Conservation (phyloP, 2,113 vertebrate genomes). For the Seriola rivoliana region DNA sequence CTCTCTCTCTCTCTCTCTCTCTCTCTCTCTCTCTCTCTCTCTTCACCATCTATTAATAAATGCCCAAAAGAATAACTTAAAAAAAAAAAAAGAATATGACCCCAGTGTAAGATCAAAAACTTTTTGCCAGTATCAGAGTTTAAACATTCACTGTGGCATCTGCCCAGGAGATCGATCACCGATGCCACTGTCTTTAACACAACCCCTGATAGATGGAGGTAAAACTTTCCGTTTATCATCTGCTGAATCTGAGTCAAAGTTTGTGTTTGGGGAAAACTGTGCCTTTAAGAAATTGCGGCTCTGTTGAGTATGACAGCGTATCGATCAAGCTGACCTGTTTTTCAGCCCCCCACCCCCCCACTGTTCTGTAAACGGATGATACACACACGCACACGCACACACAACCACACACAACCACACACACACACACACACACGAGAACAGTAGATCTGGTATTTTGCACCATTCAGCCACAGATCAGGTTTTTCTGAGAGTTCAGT, state of each 20-base stretch:
- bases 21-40: too few species aligned
- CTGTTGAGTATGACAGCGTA: slow-evolving; percentile 17
- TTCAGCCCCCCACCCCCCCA: not conserved
- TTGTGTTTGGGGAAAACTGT: slow-evolving; percentile 8
- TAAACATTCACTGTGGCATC: not conserved
- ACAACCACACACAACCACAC: slow-evolving; percentile 29
- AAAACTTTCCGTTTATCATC: not conserved
- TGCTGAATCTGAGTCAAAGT: not conserved
- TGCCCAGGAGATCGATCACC: not conserved
- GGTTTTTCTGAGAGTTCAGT: slow-evolving; percentile 23
- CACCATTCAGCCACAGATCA: slow-evolving; percentile 28
- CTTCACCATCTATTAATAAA: too few species aligned
- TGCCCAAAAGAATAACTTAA: too few species aligned
- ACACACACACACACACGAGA: slow-evolving; percentile 26
- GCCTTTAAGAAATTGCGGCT: slow-evolving; percentile 22
- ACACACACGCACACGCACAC: not conserved
- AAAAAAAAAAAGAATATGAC: too few species aligned
- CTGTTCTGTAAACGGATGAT: slow-evolving; percentile 31
- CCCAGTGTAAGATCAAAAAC: not conserved
- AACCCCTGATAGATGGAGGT: not conserved
- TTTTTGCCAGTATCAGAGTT: too few species aligned
- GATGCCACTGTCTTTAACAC: not conserved
- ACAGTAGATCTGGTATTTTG: slow-evolving; percentile 6
- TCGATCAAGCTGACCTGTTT: slow-evolving; percentile 40
- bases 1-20: too few species aligned